Percentiles rank a stretch among this genome's conserved stretches.
Evolutionary conservation across 2,888 invertebrate species (phyloP).

Genomic region (Parnassius mnemosyne): DNA sequence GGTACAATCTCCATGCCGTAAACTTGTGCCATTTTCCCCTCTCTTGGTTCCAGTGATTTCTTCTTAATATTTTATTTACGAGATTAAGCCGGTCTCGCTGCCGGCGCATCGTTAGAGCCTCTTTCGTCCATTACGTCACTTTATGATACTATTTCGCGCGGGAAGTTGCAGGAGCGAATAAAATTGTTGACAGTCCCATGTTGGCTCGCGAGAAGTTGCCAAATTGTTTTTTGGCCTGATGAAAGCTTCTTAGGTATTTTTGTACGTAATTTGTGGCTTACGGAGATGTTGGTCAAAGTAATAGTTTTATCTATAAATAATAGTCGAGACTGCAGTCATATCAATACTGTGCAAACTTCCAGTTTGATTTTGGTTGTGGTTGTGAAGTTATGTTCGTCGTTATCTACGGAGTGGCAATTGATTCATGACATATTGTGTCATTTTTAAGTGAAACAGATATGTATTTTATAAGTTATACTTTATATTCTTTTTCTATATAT

Average conservation of each 20-base stretch:
- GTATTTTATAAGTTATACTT: too few species aligned
- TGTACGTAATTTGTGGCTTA: slow-evolving; percentile 42
- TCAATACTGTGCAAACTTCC: too few species aligned
- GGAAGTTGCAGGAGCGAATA: slow-evolving; percentile 47
- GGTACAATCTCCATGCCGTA: slow-evolving; percentile 55
- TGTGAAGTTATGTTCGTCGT: too few species aligned
- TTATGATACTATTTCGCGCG: slow-evolving; percentile 60
- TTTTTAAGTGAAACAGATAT: too few species aligned
- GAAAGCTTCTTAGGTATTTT: slow-evolving; percentile 52
- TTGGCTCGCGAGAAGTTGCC: slow-evolving; percentile 35
- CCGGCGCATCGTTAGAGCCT: slow-evolving; percentile 57
- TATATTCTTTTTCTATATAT: too few species aligned
- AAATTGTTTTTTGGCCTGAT: slow-evolving; percentile 41
- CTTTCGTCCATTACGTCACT: slow-evolving; percentile 61
- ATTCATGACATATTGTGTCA: too few species aligned
- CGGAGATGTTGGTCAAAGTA: too few species aligned
- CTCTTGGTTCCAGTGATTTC: slow-evolving; percentile 63
- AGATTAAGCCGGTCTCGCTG: slow-evolving; percentile 56
- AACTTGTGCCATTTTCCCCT: slow-evolving; percentile 44
- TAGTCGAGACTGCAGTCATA: too few species aligned
- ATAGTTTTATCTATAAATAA: too few species aligned
- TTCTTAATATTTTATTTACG: slow-evolving; percentile 75
- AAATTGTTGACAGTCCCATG: slow-evolving; percentile 52
- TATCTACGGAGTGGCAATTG: too few species aligned
- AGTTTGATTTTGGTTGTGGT: too few species aligned